Conservation (phyloP, 2,888 invertebrate species). For the Lottia scabra region DNA sequence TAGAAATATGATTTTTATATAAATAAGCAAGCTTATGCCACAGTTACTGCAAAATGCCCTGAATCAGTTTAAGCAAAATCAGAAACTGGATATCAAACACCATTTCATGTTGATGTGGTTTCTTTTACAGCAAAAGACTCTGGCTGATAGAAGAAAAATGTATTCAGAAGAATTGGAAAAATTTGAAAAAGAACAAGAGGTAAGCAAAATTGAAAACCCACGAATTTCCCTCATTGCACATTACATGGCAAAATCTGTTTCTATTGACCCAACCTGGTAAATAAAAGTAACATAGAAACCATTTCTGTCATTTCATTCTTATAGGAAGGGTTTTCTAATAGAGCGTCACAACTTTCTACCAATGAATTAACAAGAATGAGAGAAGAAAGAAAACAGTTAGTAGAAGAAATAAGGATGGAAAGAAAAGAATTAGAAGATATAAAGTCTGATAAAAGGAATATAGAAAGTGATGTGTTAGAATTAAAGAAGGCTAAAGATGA, state of each 20-base stretch:
- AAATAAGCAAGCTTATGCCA: no score
- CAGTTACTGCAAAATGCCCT: no score
- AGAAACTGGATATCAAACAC: no score
- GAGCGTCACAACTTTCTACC: conserved; percentile 37
- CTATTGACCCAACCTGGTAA: no score
- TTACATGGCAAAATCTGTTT: no score
- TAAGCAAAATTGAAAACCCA: conserved; percentile 26
- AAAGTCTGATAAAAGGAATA: conserved; percentile 48
- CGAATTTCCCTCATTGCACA: no score
- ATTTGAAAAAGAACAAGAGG: conserved; percentile 61
- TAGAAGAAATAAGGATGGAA: conserved; percentile 51
- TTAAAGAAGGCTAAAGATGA: conserved; percentile 58
- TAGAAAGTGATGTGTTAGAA: conserved; percentile 58
- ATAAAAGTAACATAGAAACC: no score
- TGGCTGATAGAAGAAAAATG: conserved; percentile 53
- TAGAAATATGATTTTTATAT: no score
- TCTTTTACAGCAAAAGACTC: conserved; percentile 47
- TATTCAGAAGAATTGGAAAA: conserved; percentile 51
- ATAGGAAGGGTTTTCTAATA: conserved; percentile 51
- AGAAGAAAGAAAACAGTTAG: conserved; percentile 54
- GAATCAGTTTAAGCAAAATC: no score
- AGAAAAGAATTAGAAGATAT: conserved; percentile 51
- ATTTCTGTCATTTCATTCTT: background rate
- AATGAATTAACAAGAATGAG: conserved; percentile 59
- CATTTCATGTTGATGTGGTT: background rate